Evolutionary conservation across 2,797 vertebrate genomes (phyloP).

Genomic region (Darevskia mixta): DNA sequence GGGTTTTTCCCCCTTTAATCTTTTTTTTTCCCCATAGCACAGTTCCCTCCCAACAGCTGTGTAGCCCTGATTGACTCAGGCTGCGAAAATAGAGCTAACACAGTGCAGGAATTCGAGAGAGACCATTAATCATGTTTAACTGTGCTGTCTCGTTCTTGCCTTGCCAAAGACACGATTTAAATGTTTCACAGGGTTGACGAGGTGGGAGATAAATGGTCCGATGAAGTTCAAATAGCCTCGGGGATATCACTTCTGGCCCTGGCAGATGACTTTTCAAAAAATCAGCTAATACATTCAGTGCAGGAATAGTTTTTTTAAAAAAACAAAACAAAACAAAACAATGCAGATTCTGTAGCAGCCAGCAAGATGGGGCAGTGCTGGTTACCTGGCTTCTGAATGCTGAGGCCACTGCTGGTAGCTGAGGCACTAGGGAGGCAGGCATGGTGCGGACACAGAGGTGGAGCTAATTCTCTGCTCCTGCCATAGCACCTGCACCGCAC

Average conservation of each 20-base stretch:
- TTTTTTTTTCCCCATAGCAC: background rate
- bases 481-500: no score
- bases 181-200: rapidly evolving
- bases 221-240: background rate
- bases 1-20: background rate
- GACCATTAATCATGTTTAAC: background rate
- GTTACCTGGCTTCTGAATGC: no score
- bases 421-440: no score
- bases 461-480: no score
- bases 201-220: background rate
- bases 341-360: no score
- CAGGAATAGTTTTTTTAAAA: background rate
- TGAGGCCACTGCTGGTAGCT: no score
- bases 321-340: background rate
- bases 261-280: rapidly evolving
- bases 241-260: background rate
- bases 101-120: background rate
- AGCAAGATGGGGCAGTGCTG: no score
- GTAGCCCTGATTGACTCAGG: background rate
- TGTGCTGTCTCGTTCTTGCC: slow-evolving; percentile 5
- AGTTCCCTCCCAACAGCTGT: background rate
- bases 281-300: background rate
- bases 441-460: no score
- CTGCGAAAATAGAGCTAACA: slow-evolving; percentile 22
- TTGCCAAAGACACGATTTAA: slow-evolving; percentile 1